Conservation (phyloP, 2,888 invertebrate species). For the Encarsia formosa region DNA sequence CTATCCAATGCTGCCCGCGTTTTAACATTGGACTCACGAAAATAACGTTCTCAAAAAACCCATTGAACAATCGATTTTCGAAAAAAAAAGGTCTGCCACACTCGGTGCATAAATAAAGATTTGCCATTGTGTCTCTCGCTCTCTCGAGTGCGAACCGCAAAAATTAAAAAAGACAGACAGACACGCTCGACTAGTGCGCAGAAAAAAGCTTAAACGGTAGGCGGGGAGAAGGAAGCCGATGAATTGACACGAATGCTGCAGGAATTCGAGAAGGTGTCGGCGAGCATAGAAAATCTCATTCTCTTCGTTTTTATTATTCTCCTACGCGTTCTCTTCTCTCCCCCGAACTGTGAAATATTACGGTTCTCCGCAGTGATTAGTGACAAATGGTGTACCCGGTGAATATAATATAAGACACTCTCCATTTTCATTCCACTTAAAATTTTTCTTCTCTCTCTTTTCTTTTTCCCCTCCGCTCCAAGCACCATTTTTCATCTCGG, state of each 20-base stretch:
- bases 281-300: slow-evolving; percentile 5
- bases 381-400: slow-evolving; percentile 32
- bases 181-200: too few species aligned
- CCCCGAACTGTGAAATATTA: slow-evolving; percentile 32
- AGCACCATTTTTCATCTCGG: slow-evolving; percentile 3
- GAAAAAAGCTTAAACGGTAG: slow-evolving; percentile 17
- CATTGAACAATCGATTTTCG: too few species aligned
- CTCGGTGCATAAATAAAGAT: too few species aligned
- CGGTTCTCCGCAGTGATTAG: slow-evolving; percentile 30
- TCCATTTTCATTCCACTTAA: slow-evolving; percentile 12
- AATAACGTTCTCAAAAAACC: too few species aligned
- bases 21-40: too few species aligned
- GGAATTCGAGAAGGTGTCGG: slow-evolving; percentile 27
- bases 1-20: too few species aligned
- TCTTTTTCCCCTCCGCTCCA: slow-evolving; percentile 20
- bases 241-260: slow-evolving; percentile 34
- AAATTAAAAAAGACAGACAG: slow-evolving; percentile 26
- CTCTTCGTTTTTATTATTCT: neutral
- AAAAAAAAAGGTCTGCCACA: too few species aligned
- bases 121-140: too few species aligned
- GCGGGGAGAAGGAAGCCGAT: slow-evolving; percentile 28
- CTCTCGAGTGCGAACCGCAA: slow-evolving; percentile 17
- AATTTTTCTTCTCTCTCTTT: slow-evolving; percentile 5
- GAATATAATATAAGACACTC: neutral
- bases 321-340: slow-evolving; percentile 11